phyloP scores from a whole-genome alignment of 1,140 invertebrate genomes.

The Caenorhabditis tropicalis region DNA sequence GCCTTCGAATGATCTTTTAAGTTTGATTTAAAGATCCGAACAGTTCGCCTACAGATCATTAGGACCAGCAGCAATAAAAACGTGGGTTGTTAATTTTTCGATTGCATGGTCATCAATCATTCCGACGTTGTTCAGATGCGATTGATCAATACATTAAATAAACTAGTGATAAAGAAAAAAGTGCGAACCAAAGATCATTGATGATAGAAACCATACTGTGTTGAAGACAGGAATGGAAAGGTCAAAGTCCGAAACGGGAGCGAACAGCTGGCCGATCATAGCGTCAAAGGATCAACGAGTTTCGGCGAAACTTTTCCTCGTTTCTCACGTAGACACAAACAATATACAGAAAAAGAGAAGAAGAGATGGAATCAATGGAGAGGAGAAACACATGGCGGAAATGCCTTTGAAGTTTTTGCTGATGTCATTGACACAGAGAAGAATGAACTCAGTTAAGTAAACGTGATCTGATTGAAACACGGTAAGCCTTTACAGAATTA shows the following conservation, averaged over 20 bases:
- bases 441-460: neutral
- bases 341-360: neutral
- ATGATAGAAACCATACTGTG: neutral
- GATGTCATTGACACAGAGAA: conserved; percentile 3
- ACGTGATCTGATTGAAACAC: neutral
- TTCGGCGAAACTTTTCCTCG: neutral
- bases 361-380: neutral
- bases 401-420: neutral
- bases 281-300: neutral
- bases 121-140: neutral
- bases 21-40: conserved; percentile 10
- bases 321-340: conserved; percentile 27
- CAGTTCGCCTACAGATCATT: neutral
- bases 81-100: neutral
- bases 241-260: neutral
- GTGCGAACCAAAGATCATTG: neutral
- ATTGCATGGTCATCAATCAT: neutral
- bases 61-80: neutral
- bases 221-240: conserved; percentile 1
- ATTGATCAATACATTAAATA: conserved; percentile 8
- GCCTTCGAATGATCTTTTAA: neutral
- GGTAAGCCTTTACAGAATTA: neutral
- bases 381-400: neutral
- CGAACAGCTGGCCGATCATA: neutral
- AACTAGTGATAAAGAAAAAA: neutral